Conservation (phyloP, 2,888 invertebrate genomes). For the Ormyrus thymus region DNA sequence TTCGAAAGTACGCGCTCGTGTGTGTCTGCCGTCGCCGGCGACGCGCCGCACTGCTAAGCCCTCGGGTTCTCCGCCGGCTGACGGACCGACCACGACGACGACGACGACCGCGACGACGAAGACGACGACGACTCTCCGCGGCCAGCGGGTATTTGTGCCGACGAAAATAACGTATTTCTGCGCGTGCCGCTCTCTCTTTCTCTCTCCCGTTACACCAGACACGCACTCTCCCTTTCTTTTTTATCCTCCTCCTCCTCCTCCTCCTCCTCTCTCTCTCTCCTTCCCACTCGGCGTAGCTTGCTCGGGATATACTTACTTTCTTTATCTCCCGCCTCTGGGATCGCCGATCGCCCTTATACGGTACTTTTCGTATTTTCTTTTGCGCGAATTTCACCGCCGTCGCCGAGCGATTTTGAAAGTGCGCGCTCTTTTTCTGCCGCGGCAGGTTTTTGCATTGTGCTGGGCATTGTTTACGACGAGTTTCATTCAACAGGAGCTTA, state of each 20-base stretch:
- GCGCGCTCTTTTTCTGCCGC: not conserved
- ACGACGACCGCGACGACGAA: slow-evolving; percentile 57
- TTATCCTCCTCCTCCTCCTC: slow-evolving; percentile 15
- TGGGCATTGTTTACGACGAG: no score
- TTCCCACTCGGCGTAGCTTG: slow-evolving; percentile 3
- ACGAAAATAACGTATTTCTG: slow-evolving; percentile 74
- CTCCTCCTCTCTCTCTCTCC: slow-evolving; percentile 9
- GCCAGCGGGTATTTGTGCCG: slow-evolving; percentile 71
- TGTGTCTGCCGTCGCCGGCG: not conserved
- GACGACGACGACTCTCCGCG: slow-evolving; percentile 62
- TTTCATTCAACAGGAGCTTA: no score
- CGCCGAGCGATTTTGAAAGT: slow-evolving; percentile 2
- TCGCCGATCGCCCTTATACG: slow-evolving; percentile 7
- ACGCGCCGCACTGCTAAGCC: slow-evolving; percentile 45
- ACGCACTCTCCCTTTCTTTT: slow-evolving; percentile 27
- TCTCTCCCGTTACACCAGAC: slow-evolving; percentile 15
- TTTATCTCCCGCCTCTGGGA: not conserved
- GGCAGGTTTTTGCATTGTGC: no score
- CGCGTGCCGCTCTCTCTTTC: slow-evolving; percentile 60
- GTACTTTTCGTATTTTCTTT: slow-evolving; percentile 4
- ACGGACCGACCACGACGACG: slow-evolving; percentile 61
- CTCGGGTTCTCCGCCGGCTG: slow-evolving; percentile 56
- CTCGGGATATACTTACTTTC: slow-evolving; percentile 12
- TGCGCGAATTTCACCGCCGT: not conserved
- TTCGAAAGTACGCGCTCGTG: no score